Conservation (phyloP, 2,888 invertebrate species). For the Spisula solida region DNA sequence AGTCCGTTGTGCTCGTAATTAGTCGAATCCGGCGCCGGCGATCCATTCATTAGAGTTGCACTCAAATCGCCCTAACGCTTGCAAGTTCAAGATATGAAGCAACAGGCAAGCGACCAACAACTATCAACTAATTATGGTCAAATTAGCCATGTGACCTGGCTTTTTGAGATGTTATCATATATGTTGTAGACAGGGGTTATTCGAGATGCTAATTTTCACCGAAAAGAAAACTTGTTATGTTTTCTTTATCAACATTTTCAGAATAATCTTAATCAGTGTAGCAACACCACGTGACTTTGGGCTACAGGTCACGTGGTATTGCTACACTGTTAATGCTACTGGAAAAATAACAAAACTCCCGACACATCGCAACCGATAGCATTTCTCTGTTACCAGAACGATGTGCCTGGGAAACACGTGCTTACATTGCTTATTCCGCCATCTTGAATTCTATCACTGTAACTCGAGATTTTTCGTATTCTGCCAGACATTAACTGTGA, state of each 20-base stretch:
- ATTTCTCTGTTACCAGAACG: background rate
- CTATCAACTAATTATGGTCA: conserved; percentile 25
- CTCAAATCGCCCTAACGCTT: background rate
- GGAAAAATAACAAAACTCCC: background rate
- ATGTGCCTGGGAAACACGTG: background rate
- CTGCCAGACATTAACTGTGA: too few species aligned
- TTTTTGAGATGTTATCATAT: conserved; percentile 26
- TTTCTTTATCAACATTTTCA: too few species aligned
- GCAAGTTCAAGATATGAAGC: conserved; percentile 20
- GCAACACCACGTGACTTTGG: too few species aligned
- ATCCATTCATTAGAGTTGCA: conserved; percentile 17
- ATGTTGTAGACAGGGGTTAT: conserved; percentile 21
- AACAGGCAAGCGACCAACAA: conserved; percentile 23
- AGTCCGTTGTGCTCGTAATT: background rate
- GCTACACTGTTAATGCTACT: background rate
- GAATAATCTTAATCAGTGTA: too few species aligned
- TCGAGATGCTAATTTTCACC: conserved; percentile 32
- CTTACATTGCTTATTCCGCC: too few species aligned
- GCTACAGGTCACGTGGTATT: too few species aligned
- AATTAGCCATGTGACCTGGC: conserved; percentile 41
- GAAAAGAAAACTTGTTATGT: background rate
- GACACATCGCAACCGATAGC: background rate
- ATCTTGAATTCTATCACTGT: too few species aligned
- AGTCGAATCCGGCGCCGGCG: conserved; percentile 23
- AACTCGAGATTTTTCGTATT: too few species aligned